Evolutionary conservation across 2,888 invertebrate genomes (phyloP).

Genomic region (Caenorhabditis angaria): DNA sequence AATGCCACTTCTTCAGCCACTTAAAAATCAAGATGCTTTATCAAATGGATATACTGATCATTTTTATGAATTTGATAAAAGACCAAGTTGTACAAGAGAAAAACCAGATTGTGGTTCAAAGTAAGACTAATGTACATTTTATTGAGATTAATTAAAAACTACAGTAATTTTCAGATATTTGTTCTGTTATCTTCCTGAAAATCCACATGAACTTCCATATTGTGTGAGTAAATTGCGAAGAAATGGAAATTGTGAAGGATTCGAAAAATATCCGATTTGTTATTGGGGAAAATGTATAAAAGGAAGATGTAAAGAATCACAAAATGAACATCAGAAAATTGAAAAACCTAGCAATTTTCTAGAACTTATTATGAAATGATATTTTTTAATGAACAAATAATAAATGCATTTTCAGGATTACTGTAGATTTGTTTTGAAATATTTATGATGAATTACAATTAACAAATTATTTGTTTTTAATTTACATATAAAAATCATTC

Average conservation of each 20-base stretch:
- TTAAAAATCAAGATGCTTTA: slow-evolving; percentile 64
- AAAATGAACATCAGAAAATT: neutral
- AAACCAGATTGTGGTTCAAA: slow-evolving; percentile 49
- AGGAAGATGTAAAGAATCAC: slow-evolving; percentile 45
- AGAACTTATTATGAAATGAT: slow-evolving; percentile 27
- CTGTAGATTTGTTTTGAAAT: too few species aligned
- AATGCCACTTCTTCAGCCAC: slow-evolving; percentile 64
- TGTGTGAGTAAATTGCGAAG: slow-evolving; percentile 64
- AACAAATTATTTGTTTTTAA: too few species aligned
- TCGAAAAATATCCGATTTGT: slow-evolving; percentile 61
- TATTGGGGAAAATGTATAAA: slow-evolving; percentile 59
- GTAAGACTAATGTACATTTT: too few species aligned
- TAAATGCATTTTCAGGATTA: too few species aligned
- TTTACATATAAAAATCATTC: neutral
- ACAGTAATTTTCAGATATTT: slow-evolving; percentile 54
- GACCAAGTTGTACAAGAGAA: slow-evolving; percentile 55
- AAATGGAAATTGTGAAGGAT: slow-evolving; percentile 66
- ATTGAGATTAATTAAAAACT: too few species aligned
- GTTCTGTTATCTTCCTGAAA: slow-evolving; percentile 61
- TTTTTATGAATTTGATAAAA: slow-evolving; percentile 62
- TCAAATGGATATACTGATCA: slow-evolving; percentile 67
- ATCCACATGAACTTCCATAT: slow-evolving; percentile 35
- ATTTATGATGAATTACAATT: too few species aligned
- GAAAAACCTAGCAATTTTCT: slow-evolving; percentile 14
- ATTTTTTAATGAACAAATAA: neutral